Percentiles rank a stretch among this genome's conserved stretches.
phyloP scores from a whole-genome alignment of 2,113 vertebrate species.

The Rhinolophus ferrumequinum region DNA sequence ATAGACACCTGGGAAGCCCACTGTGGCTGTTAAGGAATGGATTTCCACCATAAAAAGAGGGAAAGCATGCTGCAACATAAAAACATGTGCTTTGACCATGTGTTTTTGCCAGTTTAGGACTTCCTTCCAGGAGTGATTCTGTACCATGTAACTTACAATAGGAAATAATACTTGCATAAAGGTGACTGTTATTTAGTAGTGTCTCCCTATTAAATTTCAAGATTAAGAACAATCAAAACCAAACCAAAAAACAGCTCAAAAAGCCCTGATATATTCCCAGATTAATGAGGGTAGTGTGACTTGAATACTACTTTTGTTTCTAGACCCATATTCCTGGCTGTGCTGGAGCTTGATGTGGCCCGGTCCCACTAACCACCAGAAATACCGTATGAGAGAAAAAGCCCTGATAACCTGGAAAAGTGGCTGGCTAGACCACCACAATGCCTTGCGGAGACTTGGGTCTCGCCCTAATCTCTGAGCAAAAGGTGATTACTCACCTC shows the following conservation, averaged over 20 bases:
- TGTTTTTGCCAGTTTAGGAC: slow-evolving; percentile 43
- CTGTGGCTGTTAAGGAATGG: slow-evolving; percentile 42
- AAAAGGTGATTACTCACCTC: not conserved
- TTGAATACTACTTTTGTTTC: slow-evolving; percentile 46
- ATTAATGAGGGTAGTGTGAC: not conserved
- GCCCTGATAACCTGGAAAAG: slow-evolving; percentile 4
- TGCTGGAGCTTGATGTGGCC: not conserved
- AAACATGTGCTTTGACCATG: slow-evolving; percentile 7
- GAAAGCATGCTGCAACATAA: slow-evolving; percentile 36
- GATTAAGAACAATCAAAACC: slow-evolving; percentile 37
- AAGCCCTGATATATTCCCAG: slow-evolving; percentile 38
- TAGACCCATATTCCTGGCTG: slow-evolving; percentile 35
- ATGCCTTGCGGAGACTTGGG: slow-evolving; percentile 16
- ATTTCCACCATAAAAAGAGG: slow-evolving; percentile 50
- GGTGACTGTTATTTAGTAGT: slow-evolving; percentile 27
- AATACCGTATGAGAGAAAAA: slow-evolving; percentile 27
- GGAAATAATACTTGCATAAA: slow-evolving; percentile 49
- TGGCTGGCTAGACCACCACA: not conserved
- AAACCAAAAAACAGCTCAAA: not conserved
- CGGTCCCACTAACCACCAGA: not conserved
- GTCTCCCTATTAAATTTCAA: slow-evolving; percentile 58
- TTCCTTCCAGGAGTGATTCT: slow-evolving; percentile 45
- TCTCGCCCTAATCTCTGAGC: slow-evolving; percentile 21
- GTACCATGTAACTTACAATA: slow-evolving; percentile 43
- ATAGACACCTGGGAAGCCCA: slow-evolving; percentile 46